Percentiles rank a stretch among this genome's conserved stretches.
Conservation (phyloP, 2,888 invertebrate species). For the Encarsia formosa region DNA sequence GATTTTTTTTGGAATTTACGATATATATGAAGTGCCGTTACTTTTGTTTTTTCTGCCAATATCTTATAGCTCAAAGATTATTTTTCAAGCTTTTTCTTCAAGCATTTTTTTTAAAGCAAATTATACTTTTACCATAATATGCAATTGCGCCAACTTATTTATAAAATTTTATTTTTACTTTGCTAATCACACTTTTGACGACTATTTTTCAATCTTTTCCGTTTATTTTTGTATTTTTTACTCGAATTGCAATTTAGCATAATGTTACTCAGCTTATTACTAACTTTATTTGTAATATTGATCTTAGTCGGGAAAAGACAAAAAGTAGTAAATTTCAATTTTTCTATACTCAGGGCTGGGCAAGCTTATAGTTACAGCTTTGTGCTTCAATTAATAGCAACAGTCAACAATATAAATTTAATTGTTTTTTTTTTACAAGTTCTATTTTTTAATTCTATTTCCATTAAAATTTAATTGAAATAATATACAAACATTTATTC, state of each 20-base stretch:
- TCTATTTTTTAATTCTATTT: too few species aligned
- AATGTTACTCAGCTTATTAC: conserved; percentile 39
- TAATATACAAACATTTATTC: neutral
- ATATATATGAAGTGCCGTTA: conserved; percentile 37
- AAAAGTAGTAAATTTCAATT: conserved; percentile 23
- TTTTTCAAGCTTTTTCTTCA: too few species aligned
- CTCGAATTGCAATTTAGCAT: conserved; percentile 25
- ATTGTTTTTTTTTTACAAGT: too few species aligned
- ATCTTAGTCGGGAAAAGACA: conserved; percentile 24
- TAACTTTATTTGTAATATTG: conserved; percentile 31
- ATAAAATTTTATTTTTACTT: neutral
- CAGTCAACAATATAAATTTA: conserved; percentile 6
- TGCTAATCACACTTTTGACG: neutral
- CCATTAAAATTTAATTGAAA: neutral
- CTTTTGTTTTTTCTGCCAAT: conserved; percentile 28
- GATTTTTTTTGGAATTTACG: conserved; percentile 18
- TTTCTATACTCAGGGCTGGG: conserved; percentile 42
- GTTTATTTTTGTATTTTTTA: conserved; percentile 6
- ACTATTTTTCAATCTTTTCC: neutral
- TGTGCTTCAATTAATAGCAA: conserved; percentile 16
- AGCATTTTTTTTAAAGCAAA: conserved; percentile 21
- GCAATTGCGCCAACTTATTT: conserved; percentile 21
- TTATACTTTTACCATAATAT: conserved; percentile 17
- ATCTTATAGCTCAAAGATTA: too few species aligned
- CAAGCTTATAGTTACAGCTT: conserved; percentile 38